Base-by-base conservation (phyloP, 2,888 invertebrate genomes). In the Oeneis ivallda region DNA sequence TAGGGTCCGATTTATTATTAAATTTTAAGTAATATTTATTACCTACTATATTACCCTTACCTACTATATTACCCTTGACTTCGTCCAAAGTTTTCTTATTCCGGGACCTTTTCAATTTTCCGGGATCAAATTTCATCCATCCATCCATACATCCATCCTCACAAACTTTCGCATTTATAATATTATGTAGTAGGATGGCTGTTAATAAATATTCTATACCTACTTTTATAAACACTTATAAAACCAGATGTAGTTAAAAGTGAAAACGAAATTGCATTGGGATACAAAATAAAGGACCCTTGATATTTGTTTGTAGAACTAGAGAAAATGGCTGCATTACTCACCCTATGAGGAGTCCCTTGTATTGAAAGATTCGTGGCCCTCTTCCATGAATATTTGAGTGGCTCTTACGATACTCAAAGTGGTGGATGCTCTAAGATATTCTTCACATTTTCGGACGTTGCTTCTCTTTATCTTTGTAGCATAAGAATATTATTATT, bases 261-360 rank as follows among this genome's bases (percentile, higher is more conserved):
- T 83, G 78, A 82, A 85, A 84, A 79, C 76, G 76, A 84, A 85
- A 87, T 85, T 84, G 79, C 83, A 85, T 88, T 84, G 82, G 83
- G 78, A 77, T 80, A 79, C 81, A 78, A 80, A 81, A 78, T 79
- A 76, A 79, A 80, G 79, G 80, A 75, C 80, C 79, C 81, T 86
- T 87, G 86, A 86, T 87, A 83, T 88, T 84, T 87, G 80, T 84
- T 82, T 85, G 83, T 77, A 82, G 83, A 77, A 81, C 75, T 70
- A 81, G 80, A 81, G 81, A 83, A 84, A 83, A 79, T 80, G 82
- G 82, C 84, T 88, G 86, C 85, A 85, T 88, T 87, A 83, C 80
- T 78, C 79, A 76, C 75, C 74, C 81, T 77, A 64, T 84, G 65
- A 66, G 70, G 66, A 68, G 66, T 69, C 67, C 66, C 67, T 69